Percentiles rank a stretch among this genome's conserved stretches.
Conservation (phyloP, 2,888 invertebrate species). For the Catocala sponsa region DNA sequence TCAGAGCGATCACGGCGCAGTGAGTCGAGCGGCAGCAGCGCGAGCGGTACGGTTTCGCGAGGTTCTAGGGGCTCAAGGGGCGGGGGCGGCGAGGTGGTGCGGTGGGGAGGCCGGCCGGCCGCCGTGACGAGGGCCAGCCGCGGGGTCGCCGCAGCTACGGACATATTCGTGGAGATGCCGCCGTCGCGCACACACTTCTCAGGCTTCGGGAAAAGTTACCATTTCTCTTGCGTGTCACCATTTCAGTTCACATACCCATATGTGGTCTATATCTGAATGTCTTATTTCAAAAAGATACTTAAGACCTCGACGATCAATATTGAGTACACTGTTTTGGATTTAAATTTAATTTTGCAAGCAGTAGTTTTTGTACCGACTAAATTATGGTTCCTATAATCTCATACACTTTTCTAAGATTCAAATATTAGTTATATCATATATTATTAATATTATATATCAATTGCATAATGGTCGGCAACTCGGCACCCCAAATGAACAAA, state of each 20-base stretch:
- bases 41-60: conserved; percentile 50
- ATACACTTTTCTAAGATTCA: neutral
- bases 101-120: conserved; percentile 82
- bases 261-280: conserved; percentile 80
- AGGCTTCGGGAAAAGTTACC: conserved; percentile 86
- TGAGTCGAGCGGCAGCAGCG: conserved; percentile 66
- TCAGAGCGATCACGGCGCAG: conserved; percentile 71
- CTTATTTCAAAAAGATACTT: too few relatives aligned
- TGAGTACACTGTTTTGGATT: neutral
- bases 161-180: conserved; percentile 82
- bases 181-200: conserved; percentile 83
- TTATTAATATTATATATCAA: too few relatives aligned
- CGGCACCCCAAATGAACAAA: too few relatives aligned
- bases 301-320: neutral
- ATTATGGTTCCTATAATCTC: conserved; percentile 15
- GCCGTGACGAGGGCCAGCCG: conserved; percentile 86
- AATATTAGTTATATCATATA: too few relatives aligned
- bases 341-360: neutral
- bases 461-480: too few relatives aligned
- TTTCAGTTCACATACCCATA: conserved; percentile 84
- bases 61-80: conserved; percentile 45
- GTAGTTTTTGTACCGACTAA: neutral
- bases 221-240: conserved; percentile 86
- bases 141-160: conserved; percentile 82
- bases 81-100: conserved; percentile 77